phyloP scores from a whole-genome alignment of 2,113 vertebrate species.

The Aldabrachelys gigantea region DNA sequence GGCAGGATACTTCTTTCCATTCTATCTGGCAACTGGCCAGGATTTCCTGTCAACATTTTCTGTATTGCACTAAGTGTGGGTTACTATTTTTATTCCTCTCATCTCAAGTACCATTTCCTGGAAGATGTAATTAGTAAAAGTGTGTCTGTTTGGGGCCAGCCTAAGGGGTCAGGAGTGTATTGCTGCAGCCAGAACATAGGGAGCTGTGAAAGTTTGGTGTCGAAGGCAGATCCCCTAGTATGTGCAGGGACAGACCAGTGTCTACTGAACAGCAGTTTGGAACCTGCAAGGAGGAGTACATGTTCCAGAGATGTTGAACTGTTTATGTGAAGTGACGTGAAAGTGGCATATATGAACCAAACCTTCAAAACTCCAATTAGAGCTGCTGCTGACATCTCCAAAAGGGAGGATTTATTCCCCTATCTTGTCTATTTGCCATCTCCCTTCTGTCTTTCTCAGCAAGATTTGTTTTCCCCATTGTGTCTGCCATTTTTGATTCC shows the following conservation, averaged over 20 bases:
- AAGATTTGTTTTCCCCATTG: conserved; percentile 1
- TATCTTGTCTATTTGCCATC: not conserved
- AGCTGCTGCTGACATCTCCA: not conserved
- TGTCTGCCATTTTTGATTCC: not conserved
- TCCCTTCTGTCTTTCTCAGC: not conserved
- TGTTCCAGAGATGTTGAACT: not conserved
- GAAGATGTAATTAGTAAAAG: conserved; percentile 49
- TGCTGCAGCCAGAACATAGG: not conserved
- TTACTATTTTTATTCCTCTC: conserved; percentile 62
- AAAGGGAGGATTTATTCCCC: not conserved
- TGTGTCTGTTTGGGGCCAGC: conserved; percentile 34
- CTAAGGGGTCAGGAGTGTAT: not conserved
- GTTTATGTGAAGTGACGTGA: not conserved
- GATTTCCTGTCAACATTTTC: not conserved
- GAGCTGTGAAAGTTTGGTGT: not conserved
- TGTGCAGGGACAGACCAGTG: not conserved
- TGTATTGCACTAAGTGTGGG: not conserved
- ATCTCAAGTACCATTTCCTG: conserved; percentile 50
- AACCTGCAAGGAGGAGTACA: not conserved
- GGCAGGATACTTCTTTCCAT: not conserved
- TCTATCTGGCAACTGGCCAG: conserved; percentile 26
- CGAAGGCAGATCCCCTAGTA: not conserved
- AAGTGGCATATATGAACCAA: not conserved
- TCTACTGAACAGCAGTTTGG: not conserved
- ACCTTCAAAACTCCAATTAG: not conserved